Evolutionary conservation across 2,797 vertebrate genomes (phyloP).

Genomic region (Aeoliscus strigatus): DNA sequence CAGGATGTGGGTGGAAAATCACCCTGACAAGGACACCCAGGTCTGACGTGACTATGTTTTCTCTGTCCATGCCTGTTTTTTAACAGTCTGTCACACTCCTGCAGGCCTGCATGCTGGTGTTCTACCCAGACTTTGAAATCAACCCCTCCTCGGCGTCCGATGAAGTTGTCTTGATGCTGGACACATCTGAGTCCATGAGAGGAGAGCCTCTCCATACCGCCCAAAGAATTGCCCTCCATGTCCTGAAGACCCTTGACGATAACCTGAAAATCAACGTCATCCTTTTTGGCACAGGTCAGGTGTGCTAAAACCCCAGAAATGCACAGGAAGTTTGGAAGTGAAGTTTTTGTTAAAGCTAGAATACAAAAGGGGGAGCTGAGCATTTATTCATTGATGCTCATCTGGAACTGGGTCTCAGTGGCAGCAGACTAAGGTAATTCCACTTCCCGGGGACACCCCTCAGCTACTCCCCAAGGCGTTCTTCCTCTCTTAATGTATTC

Average conservation of each 20-base stretch:
- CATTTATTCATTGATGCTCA: no score
- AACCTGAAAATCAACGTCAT: constrained; percentile 72
- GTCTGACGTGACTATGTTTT: constrained; percentile 42
- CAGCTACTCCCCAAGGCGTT: no score
- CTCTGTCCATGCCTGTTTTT: not conserved
- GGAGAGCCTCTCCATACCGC: constrained; percentile 67
- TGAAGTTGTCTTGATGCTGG: constrained; percentile 78
- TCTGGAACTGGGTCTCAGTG: no score
- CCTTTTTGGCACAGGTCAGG: constrained; percentile 76
- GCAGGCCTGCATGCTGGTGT: constrained; percentile 87
- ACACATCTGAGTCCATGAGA: constrained; percentile 83
- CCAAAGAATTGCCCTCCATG: constrained; percentile 70
- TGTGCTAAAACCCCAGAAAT: no score
- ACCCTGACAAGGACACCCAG: constrained; percentile 83
- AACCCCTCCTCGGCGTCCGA: constrained; percentile 6
- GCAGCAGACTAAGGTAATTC: no score
- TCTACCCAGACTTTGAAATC: constrained; percentile 77
- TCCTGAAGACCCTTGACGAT: constrained; percentile 54
- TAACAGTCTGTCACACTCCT: not conserved
- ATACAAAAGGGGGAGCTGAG: no score
- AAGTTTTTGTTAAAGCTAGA: no score
- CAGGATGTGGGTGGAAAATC: constrained; percentile 87
- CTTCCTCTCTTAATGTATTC: no score
- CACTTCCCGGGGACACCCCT: no score
- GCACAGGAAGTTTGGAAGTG: no score